These are phyloP conservation scores for Tachina lurida DNA, from an alignment of 2,888 invertebrate genomes.

Conservation along the genomic window DNA sequence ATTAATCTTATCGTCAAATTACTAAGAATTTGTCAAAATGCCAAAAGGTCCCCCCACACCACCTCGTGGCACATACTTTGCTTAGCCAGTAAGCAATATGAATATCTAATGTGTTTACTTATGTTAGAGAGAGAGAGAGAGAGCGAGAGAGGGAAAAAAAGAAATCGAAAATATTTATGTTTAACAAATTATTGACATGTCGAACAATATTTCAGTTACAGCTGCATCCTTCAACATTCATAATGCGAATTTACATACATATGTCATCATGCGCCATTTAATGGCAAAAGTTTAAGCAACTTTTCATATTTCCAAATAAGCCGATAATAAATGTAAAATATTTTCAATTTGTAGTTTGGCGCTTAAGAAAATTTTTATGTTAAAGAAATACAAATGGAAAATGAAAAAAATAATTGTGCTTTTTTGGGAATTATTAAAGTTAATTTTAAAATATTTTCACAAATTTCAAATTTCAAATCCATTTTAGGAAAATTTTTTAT, in stretches of 20 bases:
- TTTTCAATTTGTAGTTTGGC: too few relatives aligned
- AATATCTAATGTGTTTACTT: neutral
- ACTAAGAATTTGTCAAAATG: slow-evolving; percentile 45
- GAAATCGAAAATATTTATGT: neutral
- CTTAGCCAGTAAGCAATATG: slow-evolving; percentile 3
- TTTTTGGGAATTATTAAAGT: too few relatives aligned
- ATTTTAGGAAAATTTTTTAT: too few relatives aligned
- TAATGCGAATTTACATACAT: neutral
- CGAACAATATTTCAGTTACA: neutral
- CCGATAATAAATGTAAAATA: too few relatives aligned
- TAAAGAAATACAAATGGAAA: too few relatives aligned
- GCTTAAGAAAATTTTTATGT: too few relatives aligned
- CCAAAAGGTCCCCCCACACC: slow-evolving; percentile 10
- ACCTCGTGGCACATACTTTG: neutral
- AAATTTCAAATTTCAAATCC: too few relatives aligned
- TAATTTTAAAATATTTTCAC: too few relatives aligned
- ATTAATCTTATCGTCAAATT: slow-evolving; percentile 63
- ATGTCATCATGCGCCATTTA: neutral
- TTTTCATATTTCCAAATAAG: neutral
- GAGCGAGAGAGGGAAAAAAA: neutral
- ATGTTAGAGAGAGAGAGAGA: neutral
- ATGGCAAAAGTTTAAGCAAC: neutral
- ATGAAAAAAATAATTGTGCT: too few relatives aligned
- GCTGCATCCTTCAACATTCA: neutral
- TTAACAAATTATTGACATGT: slow-evolving; percentile 6